These are phyloP conservation scores for Callyntrura sp. DNA, from an alignment of 2,888 invertebrate genomes.

Conservation along the genomic window DNA sequence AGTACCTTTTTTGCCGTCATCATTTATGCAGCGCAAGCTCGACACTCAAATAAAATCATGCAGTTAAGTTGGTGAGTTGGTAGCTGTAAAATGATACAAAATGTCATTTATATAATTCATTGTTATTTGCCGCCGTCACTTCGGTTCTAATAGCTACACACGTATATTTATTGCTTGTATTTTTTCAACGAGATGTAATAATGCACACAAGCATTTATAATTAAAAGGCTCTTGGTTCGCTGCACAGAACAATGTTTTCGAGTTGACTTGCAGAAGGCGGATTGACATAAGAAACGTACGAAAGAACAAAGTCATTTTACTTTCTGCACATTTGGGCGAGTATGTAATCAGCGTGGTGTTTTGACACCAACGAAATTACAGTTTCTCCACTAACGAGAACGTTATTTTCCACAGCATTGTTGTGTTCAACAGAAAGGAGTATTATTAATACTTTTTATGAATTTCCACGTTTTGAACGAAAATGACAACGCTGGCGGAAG, in stretches of 20 bases:
- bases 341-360: background rate
- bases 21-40: background rate
- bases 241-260: background rate
- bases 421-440: background rate
- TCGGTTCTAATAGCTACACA: background rate
- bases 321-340: background rate
- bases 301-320: background rate
- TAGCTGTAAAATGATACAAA: background rate
- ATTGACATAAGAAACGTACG: background rate
- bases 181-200: background rate
- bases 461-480: constrained; percentile 25
- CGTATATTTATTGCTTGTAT: background rate
- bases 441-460: background rate
- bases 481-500: constrained; percentile 4
- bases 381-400: constrained; percentile 43
- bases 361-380: background rate
- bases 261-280: background rate
- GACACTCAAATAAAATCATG: background rate
- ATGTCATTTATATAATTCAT: background rate
- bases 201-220: background rate
- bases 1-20: background rate
- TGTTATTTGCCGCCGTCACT: background rate
- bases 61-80: background rate
- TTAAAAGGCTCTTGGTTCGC: constrained; percentile 4
- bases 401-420: background rate